These are phyloP conservation scores for Copidosoma aretas DNA, from an alignment of 2,888 invertebrate genomes.

Conservation along the genomic window DNA sequence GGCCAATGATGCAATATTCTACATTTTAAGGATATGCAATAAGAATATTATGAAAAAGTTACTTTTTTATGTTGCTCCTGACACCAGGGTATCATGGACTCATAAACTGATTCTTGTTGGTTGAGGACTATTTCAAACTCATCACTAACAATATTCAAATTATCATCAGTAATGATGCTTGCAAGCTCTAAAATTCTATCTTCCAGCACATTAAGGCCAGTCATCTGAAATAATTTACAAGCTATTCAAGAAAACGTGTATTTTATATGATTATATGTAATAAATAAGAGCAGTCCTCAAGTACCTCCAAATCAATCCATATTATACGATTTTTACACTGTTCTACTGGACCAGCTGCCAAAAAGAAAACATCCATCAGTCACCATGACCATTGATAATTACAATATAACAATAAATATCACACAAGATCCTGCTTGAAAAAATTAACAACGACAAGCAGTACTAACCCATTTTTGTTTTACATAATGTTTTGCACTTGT, in stretches of 20 bases:
- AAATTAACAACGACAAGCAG: conserved; percentile 4
- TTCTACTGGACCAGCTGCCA: conserved; percentile 8
- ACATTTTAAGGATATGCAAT: not conserved
- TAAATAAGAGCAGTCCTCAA: conserved; percentile 22
- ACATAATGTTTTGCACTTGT: conserved; percentile 31
- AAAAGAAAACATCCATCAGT: conserved; percentile 6
- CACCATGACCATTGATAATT: not conserved
- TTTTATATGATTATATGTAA: conserved; percentile 7
- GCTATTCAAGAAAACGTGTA: not conserved
- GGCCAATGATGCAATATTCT: no score
- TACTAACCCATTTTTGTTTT: conserved; percentile 31
- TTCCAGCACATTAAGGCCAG: conserved; percentile 80
- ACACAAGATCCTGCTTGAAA: not conserved
- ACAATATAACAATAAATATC: not conserved
- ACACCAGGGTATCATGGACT: conserved; percentile 87
- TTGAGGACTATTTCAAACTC: conserved; percentile 81
- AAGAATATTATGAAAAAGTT: conserved; percentile 45
- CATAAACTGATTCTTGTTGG: conserved; percentile 75
- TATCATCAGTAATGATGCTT: conserved; percentile 83
- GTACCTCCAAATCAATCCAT: conserved; percentile 79
- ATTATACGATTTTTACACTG: conserved; percentile 64
- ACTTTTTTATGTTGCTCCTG: conserved; percentile 79
- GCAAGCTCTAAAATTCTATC: conserved; percentile 90
- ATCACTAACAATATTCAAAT: conserved; percentile 79
- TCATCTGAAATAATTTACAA: conserved; percentile 72